A percentile compares a stretch with the other conserved stretches of the same genome.
Evolutionary conservation across 2,113 vertebrate genomes (phyloP).

Genomic region (Austrofundulus limnaeus): DNA sequence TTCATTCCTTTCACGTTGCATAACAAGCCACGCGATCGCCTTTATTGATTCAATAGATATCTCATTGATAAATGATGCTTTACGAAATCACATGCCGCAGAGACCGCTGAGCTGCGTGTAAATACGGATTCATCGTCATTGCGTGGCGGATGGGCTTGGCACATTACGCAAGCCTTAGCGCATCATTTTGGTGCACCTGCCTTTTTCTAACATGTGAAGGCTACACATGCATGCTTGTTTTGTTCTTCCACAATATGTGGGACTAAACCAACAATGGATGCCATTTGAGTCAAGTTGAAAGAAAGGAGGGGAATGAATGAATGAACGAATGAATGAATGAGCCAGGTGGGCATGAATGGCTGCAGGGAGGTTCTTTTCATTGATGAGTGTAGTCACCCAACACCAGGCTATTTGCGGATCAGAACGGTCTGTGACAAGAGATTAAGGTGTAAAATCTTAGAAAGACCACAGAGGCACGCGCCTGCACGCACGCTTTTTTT

Average conservation of each 20-base stretch:
- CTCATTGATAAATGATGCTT: constrained; percentile 1
- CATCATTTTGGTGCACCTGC: constrained; percentile 47
- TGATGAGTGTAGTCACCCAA: constrained; percentile 61
- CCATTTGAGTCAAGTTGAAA: constrained; percentile 15
- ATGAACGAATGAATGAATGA: constrained; percentile 77
- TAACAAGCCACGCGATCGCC: no score
- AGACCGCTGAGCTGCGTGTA: constrained; percentile 6
- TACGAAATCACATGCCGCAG: constrained; percentile 27
- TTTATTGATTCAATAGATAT: not conserved
- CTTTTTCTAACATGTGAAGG: not conserved
- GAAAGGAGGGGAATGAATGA: constrained; percentile 62
- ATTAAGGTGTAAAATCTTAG: constrained; percentile 10
- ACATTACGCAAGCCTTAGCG: constrained; percentile 65
- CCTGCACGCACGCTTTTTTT: not conserved
- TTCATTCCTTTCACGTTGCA: no score
- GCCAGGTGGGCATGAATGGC: constrained; percentile 75
- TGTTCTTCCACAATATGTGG: not conserved
- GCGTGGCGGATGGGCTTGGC: constrained; percentile 71
- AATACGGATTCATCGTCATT: constrained; percentile 23
- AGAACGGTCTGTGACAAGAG: constrained; percentile 2
- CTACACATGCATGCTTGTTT: not conserved
- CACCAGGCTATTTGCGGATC: constrained; percentile 7
- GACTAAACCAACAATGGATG: not conserved
- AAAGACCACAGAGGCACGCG: not conserved
- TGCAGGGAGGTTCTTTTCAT: constrained; percentile 58